Conservation (phyloP, 2,888 invertebrate genomes). For the Belgica antarctica region DNA sequence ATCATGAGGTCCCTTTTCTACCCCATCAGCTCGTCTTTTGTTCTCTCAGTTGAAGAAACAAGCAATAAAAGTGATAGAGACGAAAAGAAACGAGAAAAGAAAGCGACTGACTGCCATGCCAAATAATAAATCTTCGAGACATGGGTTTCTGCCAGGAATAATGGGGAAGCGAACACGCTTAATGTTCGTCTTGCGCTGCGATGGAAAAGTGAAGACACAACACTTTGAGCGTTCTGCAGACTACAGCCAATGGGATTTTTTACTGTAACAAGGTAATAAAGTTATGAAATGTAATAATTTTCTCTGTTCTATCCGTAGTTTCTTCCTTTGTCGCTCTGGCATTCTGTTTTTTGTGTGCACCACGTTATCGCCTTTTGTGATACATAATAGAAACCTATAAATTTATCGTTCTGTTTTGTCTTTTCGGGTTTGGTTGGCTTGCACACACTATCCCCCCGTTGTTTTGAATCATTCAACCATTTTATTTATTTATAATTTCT, state of each 20-base stretch:
- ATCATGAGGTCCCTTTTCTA: not conserved
- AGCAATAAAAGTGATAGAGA: not conserved
- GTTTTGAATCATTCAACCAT: conserved; percentile 26
- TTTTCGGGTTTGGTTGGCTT: not conserved
- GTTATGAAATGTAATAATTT: conserved; percentile 39
- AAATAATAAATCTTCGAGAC: conserved; percentile 37
- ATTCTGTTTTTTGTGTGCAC: not conserved
- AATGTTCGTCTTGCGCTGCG: not conserved
- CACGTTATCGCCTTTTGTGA: conserved; percentile 16
- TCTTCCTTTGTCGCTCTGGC: not conserved
- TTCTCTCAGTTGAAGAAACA: not conserved
- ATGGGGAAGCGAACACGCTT: not conserved
- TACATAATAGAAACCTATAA: not conserved
- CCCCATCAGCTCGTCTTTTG: not conserved
- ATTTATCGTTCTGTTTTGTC: not conserved
- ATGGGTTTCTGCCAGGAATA: not conserved
- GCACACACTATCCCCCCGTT: not conserved
- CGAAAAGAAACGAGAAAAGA: conserved; percentile 3
- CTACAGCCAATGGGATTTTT: not conserved
- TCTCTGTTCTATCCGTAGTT: conserved; percentile 25
- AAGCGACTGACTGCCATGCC: conserved; percentile 24
- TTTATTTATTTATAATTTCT: conserved; percentile 18
- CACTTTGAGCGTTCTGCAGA: not conserved
- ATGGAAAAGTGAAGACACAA: not conserved
- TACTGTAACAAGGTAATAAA: conserved; percentile 38